Evolutionary conservation across 1,140 invertebrate genomes (phyloP).

Genomic region (Pseudobourletiella spinata): DNA sequence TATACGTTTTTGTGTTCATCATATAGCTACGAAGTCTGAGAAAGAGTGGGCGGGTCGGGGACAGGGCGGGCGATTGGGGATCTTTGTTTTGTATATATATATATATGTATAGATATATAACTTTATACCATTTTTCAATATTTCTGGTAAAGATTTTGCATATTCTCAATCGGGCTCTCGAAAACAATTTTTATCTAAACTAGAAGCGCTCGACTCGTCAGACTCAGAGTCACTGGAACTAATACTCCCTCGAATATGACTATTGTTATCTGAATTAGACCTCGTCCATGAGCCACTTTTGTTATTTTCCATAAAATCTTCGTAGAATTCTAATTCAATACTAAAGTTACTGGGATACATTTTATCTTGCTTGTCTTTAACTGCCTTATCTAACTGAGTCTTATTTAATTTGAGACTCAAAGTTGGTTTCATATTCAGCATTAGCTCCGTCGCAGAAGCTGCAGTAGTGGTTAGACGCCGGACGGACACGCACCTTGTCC

Average conservation of each 20-base stretch:
- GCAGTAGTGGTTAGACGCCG: background rate
- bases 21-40: background rate
- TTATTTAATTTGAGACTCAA: constrained; percentile 11
- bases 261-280: constrained; percentile 7
- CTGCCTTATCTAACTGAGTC: constrained; percentile 5
- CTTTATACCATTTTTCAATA: background rate
- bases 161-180: constrained; percentile 1
- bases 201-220: background rate
- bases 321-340: constrained; percentile 8
- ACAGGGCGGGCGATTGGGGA: background rate
- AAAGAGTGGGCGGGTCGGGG: background rate
- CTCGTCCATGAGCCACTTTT: constrained; percentile 4
- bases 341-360: constrained; percentile 6
- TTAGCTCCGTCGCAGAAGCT: background rate
- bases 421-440: constrained; percentile 1
- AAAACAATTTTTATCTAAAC: constrained; percentile 15
- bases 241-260: constrained; percentile 4
- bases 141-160: background rate
- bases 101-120: background rate
- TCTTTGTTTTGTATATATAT: background rate
- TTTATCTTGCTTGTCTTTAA: constrained; percentile 10
- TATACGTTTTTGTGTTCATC: background rate
- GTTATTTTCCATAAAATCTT: constrained; percentile 8
- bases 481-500: constrained; percentile 4
- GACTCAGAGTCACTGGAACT: constrained; percentile 8